These are phyloP conservation scores for Plutella xylostella DNA, from an alignment of 2,888 invertebrate genomes.

Conservation along the genomic window DNA sequence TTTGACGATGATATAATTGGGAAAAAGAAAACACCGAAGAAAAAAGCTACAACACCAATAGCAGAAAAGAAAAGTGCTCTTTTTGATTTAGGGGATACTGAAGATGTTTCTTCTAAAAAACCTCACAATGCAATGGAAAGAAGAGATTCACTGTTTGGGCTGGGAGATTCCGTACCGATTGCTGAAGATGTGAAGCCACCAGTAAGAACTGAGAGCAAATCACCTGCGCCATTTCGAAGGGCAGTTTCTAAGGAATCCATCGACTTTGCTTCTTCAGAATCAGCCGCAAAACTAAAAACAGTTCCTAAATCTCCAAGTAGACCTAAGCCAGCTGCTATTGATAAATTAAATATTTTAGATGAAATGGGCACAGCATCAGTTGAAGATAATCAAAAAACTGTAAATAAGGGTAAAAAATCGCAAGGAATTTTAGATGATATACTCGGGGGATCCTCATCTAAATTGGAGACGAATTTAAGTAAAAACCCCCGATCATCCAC, in stretches of 20 bases:
- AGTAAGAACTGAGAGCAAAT: conserved; percentile 14
- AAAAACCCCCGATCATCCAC: conserved; percentile 29
- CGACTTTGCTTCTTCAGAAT: conserved; percentile 18
- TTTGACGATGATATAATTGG: conserved; percentile 72
- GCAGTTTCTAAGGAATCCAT: conserved; percentile 41
- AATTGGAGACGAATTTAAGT: conserved; percentile 25
- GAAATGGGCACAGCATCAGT: conserved; percentile 33
- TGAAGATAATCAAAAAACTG: conserved; percentile 31
- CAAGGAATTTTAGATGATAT: conserved; percentile 67
- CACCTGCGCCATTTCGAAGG: conserved; percentile 33
- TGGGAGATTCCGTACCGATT: conserved; percentile 32
- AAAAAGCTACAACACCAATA: conserved; percentile 31
- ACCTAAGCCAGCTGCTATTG: conserved; percentile 32
- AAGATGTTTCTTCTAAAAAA: conserved; percentile 24
- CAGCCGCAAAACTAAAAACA: neutral
- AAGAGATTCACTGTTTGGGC: conserved; percentile 30
- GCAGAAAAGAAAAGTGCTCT: conserved; percentile 47
- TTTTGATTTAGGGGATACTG: conserved; percentile 42
- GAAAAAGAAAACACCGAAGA: conserved; percentile 48
- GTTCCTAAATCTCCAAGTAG: neutral
- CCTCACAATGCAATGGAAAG: conserved; percentile 21
- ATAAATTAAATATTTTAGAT: conserved; percentile 40
- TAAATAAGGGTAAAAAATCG: conserved; percentile 50
- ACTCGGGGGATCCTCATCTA: conserved; percentile 54
- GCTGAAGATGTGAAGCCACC: conserved; percentile 20